Evolutionary conservation across 2,797 vertebrate species (phyloP).

Genomic region (Coregonus sp.): DNA sequence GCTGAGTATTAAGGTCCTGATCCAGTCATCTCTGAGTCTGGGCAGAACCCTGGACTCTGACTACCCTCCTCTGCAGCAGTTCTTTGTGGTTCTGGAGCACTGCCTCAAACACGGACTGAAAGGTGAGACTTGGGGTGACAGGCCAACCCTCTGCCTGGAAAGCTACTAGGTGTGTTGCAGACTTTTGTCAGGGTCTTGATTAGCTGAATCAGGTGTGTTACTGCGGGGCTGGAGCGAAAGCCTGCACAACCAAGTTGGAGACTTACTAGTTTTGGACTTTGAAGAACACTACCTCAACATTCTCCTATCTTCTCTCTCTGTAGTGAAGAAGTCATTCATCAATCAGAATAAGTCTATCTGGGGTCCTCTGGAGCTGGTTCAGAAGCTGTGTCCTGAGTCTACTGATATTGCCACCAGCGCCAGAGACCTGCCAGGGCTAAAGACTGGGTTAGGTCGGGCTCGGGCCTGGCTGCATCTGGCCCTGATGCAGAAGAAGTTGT

Average conservation of each 20-base stretch:
- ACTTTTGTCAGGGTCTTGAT: neutral
- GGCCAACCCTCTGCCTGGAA: neutral
- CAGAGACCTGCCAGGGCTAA: constrained; percentile 92
- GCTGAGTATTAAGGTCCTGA: constrained; percentile 92
- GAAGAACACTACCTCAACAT: neutral
- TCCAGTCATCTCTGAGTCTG: constrained; percentile 93
- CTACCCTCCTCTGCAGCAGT: constrained; percentile 93
- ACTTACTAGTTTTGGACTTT: neutral
- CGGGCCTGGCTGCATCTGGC: constrained; percentile 97
- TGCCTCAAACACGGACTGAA: constrained; percentile 97
- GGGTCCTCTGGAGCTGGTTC: constrained; percentile 94
- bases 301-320: constrained; percentile 19
- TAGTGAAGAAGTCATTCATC: constrained; percentile 95
- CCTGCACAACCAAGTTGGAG: neutral
- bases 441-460: constrained; percentile 89
- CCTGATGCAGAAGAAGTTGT: constrained; percentile 97
- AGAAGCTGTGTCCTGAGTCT: constrained; percentile 95
- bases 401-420: constrained; percentile 92
- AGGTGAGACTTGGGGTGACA: constrained; percentile 73
- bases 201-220: neutral
- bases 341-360: constrained; percentile 96
- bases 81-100: constrained; percentile 95
- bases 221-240: neutral
- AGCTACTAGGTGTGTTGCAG: neutral
- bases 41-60: constrained; percentile 93